Percentiles rank a stretch among this genome's conserved stretches.
Conservation (phyloP, 2,113 vertebrate genomes). For the Hydropotes inermis region DNA sequence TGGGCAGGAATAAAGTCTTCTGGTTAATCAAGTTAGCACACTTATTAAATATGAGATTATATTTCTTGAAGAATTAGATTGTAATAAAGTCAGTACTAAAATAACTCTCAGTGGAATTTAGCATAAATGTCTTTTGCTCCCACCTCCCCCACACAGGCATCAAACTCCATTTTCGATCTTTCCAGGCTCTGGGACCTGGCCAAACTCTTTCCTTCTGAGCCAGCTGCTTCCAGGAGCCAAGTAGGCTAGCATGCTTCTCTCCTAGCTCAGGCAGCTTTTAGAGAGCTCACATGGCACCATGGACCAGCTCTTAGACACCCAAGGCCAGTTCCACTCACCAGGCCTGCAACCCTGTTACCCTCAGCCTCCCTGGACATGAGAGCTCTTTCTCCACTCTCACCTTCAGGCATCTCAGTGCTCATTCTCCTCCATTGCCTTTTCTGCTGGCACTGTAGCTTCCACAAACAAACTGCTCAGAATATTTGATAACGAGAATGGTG, state of each 20-base stretch:
- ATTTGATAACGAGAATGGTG: neutral
- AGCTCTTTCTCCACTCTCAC: neutral
- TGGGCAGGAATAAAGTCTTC: constrained; percentile 13
- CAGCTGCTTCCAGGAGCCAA: constrained; percentile 7
- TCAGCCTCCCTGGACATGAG: neutral
- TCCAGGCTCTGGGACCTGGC: neutral
- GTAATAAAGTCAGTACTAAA: neutral
- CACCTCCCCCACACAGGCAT: neutral
- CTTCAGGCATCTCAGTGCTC: neutral
- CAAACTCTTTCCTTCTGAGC: neutral
- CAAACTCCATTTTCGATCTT: neutral
- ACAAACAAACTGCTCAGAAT: neutral
- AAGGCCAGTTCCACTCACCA: neutral
- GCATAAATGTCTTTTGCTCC: neutral
- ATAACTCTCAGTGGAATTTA: constrained; percentile 36
- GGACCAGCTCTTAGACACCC: neutral
- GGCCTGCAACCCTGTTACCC: neutral
- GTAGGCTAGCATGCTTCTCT: neutral
- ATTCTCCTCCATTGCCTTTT: neutral
- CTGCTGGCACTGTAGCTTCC: neutral
- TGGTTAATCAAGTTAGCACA: constrained; percentile 13
- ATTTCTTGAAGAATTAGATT: constrained; percentile 27
- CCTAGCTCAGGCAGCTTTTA: neutral
- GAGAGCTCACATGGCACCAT: neutral
- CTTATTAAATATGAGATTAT: constrained; percentile 5